Conservation (phyloP, 2,888 invertebrate genomes). For the Drosophila algonquin region DNA sequence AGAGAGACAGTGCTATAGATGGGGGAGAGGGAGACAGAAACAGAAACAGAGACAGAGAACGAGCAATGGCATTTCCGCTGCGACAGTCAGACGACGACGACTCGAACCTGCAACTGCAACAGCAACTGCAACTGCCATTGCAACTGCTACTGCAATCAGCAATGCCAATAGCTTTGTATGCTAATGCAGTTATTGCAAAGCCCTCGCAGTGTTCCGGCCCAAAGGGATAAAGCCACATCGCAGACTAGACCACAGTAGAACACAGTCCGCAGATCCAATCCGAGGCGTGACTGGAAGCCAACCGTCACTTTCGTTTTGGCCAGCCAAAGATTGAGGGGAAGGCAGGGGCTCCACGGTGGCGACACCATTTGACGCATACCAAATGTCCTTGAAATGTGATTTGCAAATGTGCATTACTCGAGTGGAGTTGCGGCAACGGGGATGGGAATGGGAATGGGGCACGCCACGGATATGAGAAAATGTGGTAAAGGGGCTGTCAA, state of each 20-base stretch:
- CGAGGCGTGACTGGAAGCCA: constrained; percentile 60
- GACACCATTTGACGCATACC: constrained; percentile 50
- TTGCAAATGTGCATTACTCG: not conserved
- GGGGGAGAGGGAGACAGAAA: not conserved
- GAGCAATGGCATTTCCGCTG: constrained; percentile 68
- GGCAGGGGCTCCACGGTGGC: not conserved
- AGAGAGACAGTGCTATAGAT: constrained; percentile 5
- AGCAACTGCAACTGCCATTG: constrained; percentile 1
- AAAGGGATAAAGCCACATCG: constrained; percentile 23
- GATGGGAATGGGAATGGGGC: not conserved
- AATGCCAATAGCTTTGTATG: constrained; percentile 49
- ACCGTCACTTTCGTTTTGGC: constrained; percentile 51
- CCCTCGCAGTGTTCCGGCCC: constrained; percentile 42
- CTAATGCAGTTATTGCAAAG: constrained; percentile 52
- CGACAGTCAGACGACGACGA: constrained; percentile 51
- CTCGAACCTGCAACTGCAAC: constrained; percentile 43
- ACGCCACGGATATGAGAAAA: constrained; percentile 2
- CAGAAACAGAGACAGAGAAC: not conserved
- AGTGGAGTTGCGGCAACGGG: not conserved
- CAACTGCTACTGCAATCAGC: constrained; percentile 3
- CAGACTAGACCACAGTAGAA: constrained; percentile 16
- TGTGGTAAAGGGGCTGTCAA: not conserved
- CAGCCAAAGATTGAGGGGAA: constrained; percentile 8
- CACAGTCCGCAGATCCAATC: constrained; percentile 14
- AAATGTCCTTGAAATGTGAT: constrained; percentile 68